Percentiles rank a stretch among this genome's conserved stretches.
Evolutionary conservation across 1,140 invertebrate species (phyloP).

Genomic region (Ceratosolen solmsi): DNA sequence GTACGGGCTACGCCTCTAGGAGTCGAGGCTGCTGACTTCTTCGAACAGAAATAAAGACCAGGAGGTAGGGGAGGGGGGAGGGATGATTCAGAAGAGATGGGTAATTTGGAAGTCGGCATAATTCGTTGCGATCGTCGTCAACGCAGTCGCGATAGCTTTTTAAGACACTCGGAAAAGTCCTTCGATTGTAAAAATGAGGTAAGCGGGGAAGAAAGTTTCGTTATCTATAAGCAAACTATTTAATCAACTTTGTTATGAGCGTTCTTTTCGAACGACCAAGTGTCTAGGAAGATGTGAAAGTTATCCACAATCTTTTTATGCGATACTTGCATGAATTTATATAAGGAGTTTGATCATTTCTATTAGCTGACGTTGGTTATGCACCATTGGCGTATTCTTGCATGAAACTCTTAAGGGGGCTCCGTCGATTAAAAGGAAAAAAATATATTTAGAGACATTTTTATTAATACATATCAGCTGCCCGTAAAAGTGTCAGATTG

Average conservation of each 20-base stretch:
- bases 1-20: neutral
- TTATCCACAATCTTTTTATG: neutral
- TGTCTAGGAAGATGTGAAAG: neutral
- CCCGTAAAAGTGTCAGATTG: neutral
- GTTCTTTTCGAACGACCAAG: too few relatives aligned
- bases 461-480: neutral
- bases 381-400: neutral
- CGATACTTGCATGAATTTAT: neutral
- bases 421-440: neutral
- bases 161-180: neutral
- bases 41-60: constrained; percentile 46
- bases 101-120: constrained; percentile 25
- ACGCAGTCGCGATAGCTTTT: neutral
- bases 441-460: neutral
- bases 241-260: too few relatives aligned
- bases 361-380: neutral
- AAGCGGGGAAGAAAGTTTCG: neutral
- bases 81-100: too few relatives aligned
- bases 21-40: constrained; percentile 9
- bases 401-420: constrained; percentile 3
- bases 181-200: neutral
- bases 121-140: too few relatives aligned
- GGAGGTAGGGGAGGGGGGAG: too few relatives aligned
- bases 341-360: neutral
- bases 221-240: too few relatives aligned